Percentiles rank a stretch among this genome's conserved stretches.
These are phyloP conservation scores for Cosmorhoe ocellata DNA, from an alignment of 2,888 invertebrate species.

Conservation along the genomic window DNA sequence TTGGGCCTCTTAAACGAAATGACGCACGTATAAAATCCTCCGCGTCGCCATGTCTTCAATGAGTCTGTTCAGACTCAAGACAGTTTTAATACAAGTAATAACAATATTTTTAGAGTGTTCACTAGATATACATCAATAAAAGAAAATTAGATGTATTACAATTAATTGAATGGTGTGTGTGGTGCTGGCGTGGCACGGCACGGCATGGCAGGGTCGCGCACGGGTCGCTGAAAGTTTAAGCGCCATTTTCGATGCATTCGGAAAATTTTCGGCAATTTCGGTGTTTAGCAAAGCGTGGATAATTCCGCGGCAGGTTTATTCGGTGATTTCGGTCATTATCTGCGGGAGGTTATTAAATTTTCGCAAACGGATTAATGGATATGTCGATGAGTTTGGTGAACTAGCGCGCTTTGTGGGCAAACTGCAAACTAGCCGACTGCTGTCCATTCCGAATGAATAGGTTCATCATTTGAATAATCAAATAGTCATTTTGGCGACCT, in stretches of 20 bases:
- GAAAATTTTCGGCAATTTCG: slow-evolving; percentile 12
- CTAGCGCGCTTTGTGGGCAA: slow-evolving; percentile 8
- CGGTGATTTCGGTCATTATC: slow-evolving; percentile 8
- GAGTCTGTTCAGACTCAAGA: no score
- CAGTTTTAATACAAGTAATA: no score
- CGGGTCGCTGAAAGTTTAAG: no score
- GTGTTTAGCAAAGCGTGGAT: slow-evolving; percentile 12
- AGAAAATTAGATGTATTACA: no score
- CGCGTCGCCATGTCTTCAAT: not conserved
- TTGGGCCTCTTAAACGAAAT: slow-evolving; percentile 14
- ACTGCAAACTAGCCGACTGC: slow-evolving; percentile 7
- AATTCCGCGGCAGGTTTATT: slow-evolving; percentile 10
- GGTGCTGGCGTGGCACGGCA: no score
- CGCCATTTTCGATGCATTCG: slow-evolving; percentile 12
- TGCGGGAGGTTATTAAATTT: slow-evolving; percentile 12
- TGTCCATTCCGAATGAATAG: slow-evolving; percentile 1
- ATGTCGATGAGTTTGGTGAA: slow-evolving; percentile 6
- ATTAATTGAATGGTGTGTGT: no score
- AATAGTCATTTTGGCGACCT: not conserved
- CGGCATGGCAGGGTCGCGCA: no score
- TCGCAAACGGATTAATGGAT: slow-evolving; percentile 4
- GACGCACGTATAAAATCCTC: slow-evolving; percentile 15
- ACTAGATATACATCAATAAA: no score
- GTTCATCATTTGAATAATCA: slow-evolving; percentile 1
- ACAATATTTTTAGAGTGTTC: no score